Evolutionary conservation across 2,888 invertebrate species (phyloP).

Genomic region (Drosophila kanekoi): DNA sequence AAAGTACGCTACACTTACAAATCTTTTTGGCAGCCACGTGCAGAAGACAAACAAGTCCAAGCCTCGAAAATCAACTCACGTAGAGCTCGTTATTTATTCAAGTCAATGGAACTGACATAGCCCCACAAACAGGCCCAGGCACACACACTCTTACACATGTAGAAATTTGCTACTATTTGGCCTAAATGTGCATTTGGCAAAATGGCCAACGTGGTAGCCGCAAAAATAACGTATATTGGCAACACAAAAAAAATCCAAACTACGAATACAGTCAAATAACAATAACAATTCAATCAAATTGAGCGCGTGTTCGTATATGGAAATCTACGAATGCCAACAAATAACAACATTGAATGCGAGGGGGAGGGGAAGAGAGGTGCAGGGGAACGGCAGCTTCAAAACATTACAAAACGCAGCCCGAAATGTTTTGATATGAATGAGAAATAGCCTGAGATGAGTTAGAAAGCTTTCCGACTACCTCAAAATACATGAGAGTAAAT

Average conservation of each 20-base stretch:
- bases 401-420: conserved; percentile 25
- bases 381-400: conserved; percentile 29
- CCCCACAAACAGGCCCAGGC: conserved; percentile 15
- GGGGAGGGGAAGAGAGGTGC: neutral
- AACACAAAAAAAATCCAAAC: conserved; percentile 7
- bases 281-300: conserved; percentile 78
- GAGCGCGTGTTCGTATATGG: conserved; percentile 57
- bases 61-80: conserved; percentile 69
- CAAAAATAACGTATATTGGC: conserved; percentile 42
- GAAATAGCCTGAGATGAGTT: conserved; percentile 2
- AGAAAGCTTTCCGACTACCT: conserved; percentile 15
- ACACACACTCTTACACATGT: conserved; percentile 6
- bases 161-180: conserved; percentile 55
- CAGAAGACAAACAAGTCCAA: conserved; percentile 52
- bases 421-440: conserved; percentile 67
- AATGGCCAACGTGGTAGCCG: conserved; percentile 56
- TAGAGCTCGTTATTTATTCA: conserved; percentile 67
- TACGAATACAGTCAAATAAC: conserved; percentile 55
- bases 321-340: conserved; percentile 59
- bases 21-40: conserved; percentile 53
- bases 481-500: neutral
- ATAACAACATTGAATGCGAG: conserved; percentile 32
- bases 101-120: conserved; percentile 64
- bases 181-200: conserved; percentile 68
- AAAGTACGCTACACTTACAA: conserved; percentile 32